Percentiles rank a stretch among this genome's conserved stretches.
Conservation (phyloP, 2,797 vertebrate species). For the Macropus fuliginosus region DNA sequence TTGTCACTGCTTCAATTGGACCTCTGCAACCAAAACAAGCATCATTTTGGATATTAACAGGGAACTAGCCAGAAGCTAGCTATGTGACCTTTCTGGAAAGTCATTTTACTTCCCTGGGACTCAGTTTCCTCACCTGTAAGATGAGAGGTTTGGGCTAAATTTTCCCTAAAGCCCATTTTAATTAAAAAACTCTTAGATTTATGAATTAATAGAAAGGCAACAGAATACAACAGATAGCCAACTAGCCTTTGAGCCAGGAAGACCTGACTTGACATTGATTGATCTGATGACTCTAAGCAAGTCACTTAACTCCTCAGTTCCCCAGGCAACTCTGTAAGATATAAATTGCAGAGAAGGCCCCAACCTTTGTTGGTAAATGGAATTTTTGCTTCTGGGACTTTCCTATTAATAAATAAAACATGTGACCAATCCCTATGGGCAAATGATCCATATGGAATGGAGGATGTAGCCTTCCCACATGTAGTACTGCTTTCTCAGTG, state of each 20-base stretch:
- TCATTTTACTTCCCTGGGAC: neutral
- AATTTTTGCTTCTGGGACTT: neutral
- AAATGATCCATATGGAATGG: neutral
- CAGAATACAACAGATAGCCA: neutral
- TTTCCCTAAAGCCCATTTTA: neutral
- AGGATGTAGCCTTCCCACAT: neutral
- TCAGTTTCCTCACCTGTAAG: neutral
- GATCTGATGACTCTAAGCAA: neutral
- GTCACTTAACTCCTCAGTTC: neutral
- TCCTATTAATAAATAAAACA: neutral
- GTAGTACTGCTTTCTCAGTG: neutral
- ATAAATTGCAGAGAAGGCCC: neutral
- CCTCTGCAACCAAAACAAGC: neutral
- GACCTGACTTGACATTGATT: neutral
- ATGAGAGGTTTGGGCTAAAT: neutral
- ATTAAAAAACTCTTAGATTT: neutral
- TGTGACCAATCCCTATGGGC: neutral
- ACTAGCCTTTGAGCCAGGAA: neutral
- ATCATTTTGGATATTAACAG: neutral
- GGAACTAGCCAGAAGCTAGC: neutral
- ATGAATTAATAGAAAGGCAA: neutral
- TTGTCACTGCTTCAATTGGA: neutral
- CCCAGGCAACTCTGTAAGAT: neutral
- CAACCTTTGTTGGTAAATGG: neutral
- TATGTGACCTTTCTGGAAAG: neutral